A percentile compares a stretch with the other conserved stretches of the same genome.
phyloP scores from a whole-genome alignment of 2,888 invertebrate genomes.

The Cacoxenus indagator region DNA sequence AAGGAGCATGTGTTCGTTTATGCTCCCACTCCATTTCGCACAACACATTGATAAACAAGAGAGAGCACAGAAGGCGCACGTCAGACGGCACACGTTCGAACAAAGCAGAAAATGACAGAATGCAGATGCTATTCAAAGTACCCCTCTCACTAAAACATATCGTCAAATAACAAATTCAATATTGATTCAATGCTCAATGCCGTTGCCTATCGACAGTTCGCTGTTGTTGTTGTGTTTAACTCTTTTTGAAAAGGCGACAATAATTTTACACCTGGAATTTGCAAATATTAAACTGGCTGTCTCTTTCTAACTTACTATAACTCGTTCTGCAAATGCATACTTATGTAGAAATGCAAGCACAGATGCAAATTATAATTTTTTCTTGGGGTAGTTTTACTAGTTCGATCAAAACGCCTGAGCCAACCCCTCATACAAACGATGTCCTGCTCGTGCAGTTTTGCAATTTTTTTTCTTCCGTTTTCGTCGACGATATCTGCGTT shows the following conservation, averaged over 20 bases:
- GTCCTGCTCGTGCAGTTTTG: not conserved
- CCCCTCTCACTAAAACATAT: not conserved
- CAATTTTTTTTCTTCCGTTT: constrained; percentile 1
- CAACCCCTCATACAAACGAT: not conserved
- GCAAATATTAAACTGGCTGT: constrained; percentile 39
- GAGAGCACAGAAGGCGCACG: constrained; percentile 37
- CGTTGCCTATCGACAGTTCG: not conserved
- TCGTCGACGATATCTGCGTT: not conserved
- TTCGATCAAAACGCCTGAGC: not conserved
- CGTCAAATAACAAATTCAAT: not conserved
- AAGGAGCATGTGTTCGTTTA: not conserved
- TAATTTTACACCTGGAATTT: constrained; percentile 67
- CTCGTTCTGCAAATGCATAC: not conserved
- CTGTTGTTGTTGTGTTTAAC: constrained; percentile 34
- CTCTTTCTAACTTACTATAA: not conserved
- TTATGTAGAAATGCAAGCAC: constrained; percentile 6
- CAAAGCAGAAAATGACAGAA: not conserved
- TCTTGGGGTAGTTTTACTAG: constrained; percentile 12
- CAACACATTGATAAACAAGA: constrained; percentile 34
- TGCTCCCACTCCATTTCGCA: not conserved
- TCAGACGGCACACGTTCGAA: constrained; percentile 30
- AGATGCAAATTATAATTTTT: not conserved
- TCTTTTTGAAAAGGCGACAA: constrained; percentile 15
- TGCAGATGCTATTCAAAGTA: not conserved
- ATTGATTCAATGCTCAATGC: constrained; percentile 22